These are phyloP conservation scores for Melieria crassipennis DNA, from an alignment of 2,888 invertebrate species.

Conservation along the genomic window DNA sequence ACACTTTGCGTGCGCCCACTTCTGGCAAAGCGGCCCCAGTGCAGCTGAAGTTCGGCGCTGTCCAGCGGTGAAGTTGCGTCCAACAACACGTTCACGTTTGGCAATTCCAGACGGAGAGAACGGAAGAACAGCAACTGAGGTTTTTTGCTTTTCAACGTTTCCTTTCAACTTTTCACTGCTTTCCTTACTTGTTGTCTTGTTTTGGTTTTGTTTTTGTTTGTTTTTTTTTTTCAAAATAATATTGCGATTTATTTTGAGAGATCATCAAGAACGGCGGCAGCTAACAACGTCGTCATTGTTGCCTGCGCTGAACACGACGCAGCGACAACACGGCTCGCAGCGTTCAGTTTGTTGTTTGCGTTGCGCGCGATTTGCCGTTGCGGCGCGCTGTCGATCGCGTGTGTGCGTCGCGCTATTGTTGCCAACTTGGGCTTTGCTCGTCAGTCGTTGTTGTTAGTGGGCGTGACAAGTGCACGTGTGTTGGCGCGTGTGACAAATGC, in stretches of 20 bases:
- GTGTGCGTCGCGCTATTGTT: too few relatives aligned
- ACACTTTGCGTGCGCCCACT: neutral
- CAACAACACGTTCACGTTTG: too few relatives aligned
- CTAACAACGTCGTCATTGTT: constrained; percentile 37
- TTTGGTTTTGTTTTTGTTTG: constrained; percentile 7
- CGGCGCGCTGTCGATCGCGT: neutral
- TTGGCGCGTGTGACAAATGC: constrained; percentile 6
- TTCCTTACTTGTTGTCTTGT: neutral
- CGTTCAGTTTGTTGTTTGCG: constrained; percentile 34
- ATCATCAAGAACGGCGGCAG: constrained; percentile 42
- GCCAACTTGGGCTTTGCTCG: too few relatives aligned
- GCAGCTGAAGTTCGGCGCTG: too few relatives aligned
- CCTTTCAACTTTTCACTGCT: too few relatives aligned
- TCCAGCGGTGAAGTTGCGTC: too few relatives aligned
- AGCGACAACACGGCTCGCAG: constrained; percentile 23
- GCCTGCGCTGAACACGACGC: constrained; percentile 24
- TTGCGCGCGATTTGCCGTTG: constrained; percentile 19
- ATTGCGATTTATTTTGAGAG: constrained; percentile 60
- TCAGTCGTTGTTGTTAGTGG: neutral
- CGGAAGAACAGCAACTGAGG: too few relatives aligned
- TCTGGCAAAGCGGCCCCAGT: neutral
- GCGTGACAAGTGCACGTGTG: constrained; percentile 15
- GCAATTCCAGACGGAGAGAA: too few relatives aligned
- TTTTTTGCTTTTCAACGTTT: too few relatives aligned
- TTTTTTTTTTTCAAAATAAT: constrained; percentile 54